Conservation (phyloP, 1,140 invertebrate genomes). For the Arctopsyche grandis region DNA sequence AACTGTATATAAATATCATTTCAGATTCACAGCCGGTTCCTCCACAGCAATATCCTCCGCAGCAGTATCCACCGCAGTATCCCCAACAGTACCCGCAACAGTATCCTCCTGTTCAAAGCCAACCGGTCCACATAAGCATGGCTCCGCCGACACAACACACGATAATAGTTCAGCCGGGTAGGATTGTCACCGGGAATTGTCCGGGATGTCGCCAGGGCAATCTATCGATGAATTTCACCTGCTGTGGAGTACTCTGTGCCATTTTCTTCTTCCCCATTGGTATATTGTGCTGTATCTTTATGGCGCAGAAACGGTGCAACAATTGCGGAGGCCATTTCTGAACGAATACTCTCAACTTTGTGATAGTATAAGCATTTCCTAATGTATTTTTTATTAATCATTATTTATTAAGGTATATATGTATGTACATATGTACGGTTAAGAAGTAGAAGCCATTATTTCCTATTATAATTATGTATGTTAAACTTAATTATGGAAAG, state of each 20-base stretch:
- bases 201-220: conserved; percentile 18
- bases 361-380: neutral
- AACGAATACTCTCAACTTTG: neutral
- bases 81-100: neutral
- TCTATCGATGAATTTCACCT: conserved; percentile 9
- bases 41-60: neutral
- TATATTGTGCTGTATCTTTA: conserved; percentile 27
- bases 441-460: no score
- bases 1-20: neutral
- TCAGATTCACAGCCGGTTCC: neutral
- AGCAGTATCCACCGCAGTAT: neutral
- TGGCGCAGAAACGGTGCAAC: conserved; percentile 19
- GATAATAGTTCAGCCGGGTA: neutral
- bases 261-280: conserved; percentile 30
- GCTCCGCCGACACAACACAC: neutral
- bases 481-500: no score
- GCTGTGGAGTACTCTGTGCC: conserved; percentile 25
- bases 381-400: no score
- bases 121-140: neutral
- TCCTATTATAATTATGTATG: no score
- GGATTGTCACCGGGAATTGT: conserved; percentile 20
- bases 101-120: neutral
- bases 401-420: no score
- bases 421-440: no score
- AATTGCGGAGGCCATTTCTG: neutral